A percentile compares a stretch with the other conserved stretches of the same genome.
Conservation (phyloP, 2,888 invertebrate genomes). For the Thereva nobilitata region DNA sequence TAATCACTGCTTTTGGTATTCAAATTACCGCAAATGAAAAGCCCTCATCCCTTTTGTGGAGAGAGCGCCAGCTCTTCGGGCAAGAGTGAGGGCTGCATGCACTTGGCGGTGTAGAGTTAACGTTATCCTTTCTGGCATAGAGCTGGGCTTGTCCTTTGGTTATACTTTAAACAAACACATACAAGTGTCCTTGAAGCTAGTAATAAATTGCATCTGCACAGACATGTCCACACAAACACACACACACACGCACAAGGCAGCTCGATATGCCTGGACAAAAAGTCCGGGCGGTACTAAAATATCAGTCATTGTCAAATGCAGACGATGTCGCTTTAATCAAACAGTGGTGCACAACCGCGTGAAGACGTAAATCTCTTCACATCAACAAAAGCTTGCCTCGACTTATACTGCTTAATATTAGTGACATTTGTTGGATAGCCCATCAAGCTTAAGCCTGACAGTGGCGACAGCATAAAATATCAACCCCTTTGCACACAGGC, state of each 20-base stretch:
- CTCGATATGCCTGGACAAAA: slow-evolving; percentile 1
- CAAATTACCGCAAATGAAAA: slow-evolving; percentile 18
- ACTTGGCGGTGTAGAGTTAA: too few species aligned
- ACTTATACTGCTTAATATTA: slow-evolving; percentile 24
- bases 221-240: too few species aligned
- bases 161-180: too few species aligned
- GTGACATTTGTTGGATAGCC: slow-evolving; percentile 6
- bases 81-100: neutral
- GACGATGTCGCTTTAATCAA: slow-evolving; percentile 30
- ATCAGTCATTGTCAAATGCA: slow-evolving; percentile 28
- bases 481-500: slow-evolving; percentile 16
- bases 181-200: too few species aligned
- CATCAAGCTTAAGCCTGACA: slow-evolving; percentile 9
- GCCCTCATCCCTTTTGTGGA: neutral
- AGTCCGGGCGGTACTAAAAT: slow-evolving; percentile 2
- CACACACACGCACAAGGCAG: too few species aligned
- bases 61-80: neutral
- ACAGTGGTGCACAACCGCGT: slow-evolving; percentile 23
- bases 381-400: slow-evolving; percentile 13
- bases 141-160: too few species aligned
- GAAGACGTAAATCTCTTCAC: slow-evolving; percentile 25
- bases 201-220: too few species aligned
- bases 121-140: too few species aligned
- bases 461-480: slow-evolving; percentile 31
- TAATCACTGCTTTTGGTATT: slow-evolving; percentile 6